Conservation (phyloP, 2,888 invertebrate species). For the Ctena decussata region DNA sequence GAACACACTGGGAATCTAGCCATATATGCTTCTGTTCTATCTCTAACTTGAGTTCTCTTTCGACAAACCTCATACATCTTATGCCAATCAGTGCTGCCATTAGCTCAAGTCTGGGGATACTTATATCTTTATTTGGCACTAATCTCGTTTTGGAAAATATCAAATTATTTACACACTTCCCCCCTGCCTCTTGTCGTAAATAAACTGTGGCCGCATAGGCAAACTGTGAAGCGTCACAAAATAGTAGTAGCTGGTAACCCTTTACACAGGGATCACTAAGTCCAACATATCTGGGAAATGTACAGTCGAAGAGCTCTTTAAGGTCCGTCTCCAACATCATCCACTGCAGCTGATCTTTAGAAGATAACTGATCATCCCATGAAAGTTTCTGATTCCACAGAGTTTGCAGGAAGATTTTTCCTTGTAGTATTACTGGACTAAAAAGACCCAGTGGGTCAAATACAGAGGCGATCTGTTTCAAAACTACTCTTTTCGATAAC, state of each 20-base stretch:
- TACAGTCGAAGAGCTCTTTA: too few relatives aligned
- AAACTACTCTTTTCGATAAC: neutral
- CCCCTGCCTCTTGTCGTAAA: too few relatives aligned
- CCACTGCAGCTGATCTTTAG: neutral
- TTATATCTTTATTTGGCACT: constrained; percentile 33
- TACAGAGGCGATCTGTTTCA: constrained; percentile 17
- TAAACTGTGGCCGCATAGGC: too few relatives aligned
- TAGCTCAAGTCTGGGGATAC: constrained; percentile 47
- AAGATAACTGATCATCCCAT: neutral
- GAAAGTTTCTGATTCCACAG: neutral
- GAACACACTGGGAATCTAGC: neutral
- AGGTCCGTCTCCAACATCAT: neutral
- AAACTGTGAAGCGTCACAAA: too few relatives aligned
- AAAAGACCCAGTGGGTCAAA: constrained; percentile 18
- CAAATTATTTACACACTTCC: too few relatives aligned
- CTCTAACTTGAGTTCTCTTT: neutral
- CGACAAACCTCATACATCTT: neutral
- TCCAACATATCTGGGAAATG: too few relatives aligned
- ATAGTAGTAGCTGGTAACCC: too few relatives aligned
- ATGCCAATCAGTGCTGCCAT: constrained; percentile 24
- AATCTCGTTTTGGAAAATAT: constrained; percentile 41
- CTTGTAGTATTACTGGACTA: neutral
- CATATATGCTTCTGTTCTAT: neutral
- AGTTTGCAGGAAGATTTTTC: constrained; percentile 3
- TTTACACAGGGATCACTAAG: too few relatives aligned